Percentiles rank a stretch among this genome's conserved stretches.
Evolutionary conservation across 2,113 vertebrate genomes (phyloP).

Genomic region (Menura novaehollandiae): DNA sequence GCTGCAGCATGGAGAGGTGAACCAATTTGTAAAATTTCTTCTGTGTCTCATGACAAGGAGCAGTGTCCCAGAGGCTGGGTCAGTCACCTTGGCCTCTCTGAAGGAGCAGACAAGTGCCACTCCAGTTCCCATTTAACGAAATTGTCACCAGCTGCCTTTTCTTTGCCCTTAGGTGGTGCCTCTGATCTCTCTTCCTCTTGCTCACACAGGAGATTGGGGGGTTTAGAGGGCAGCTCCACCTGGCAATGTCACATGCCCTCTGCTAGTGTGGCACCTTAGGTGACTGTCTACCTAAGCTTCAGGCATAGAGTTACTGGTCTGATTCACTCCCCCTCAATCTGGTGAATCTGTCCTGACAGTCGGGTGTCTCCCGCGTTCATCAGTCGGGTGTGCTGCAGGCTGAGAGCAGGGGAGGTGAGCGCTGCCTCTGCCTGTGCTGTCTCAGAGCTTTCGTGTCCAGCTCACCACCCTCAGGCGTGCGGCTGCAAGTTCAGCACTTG

Average conservation of each 20-base stretch:
- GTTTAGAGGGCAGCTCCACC: background rate
- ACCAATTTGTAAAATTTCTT: too few species aligned
- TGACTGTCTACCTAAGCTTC: background rate
- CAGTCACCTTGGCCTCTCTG: background rate
- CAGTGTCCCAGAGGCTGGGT: background rate
- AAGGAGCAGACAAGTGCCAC: background rate
- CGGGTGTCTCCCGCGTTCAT: fast-evolving
- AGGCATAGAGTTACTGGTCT: background rate
- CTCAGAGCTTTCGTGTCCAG: background rate
- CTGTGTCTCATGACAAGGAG: fast-evolving
- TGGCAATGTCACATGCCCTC: background rate
- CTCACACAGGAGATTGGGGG: fast-evolving
- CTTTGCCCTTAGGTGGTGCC: background rate
- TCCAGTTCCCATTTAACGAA: background rate
- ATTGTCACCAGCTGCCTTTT: background rate
- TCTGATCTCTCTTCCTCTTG: background rate
- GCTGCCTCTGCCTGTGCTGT: fast-evolving
- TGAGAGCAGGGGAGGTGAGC: background rate
- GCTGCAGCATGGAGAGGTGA: fast-evolving
- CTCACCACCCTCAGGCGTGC: background rate
- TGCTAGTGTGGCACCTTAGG: background rate
- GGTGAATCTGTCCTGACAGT: background rate
- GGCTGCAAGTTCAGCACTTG: background rate
- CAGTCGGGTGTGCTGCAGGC: background rate
- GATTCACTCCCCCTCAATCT: background rate